A percentile compares a stretch with the other conserved stretches of the same genome.
phyloP scores from a whole-genome alignment of 2,888 invertebrate genomes.

The Callimorpha dominula region DNA sequence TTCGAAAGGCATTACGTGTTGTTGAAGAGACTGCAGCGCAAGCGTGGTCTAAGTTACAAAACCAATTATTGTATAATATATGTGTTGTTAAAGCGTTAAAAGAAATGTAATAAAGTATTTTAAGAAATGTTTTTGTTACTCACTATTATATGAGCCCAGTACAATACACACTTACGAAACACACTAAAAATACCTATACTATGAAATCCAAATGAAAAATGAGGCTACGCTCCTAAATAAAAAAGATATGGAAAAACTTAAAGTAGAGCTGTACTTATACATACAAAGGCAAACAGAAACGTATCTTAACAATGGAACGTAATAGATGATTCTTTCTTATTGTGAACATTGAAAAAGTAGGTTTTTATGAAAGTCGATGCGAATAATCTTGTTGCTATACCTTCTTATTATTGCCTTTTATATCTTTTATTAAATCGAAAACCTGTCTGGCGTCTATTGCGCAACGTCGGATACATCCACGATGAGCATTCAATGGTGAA shows the following conservation, averaged over 20 bases:
- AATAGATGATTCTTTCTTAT: slow-evolving; percentile 70
- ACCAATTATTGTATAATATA: slow-evolving; percentile 90
- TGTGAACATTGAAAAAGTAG: slow-evolving; percentile 64
- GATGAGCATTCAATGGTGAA: slow-evolving; percentile 40
- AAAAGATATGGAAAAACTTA: slow-evolving; percentile 37
- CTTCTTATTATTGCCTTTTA: slow-evolving; percentile 24
- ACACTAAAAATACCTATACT: slow-evolving; percentile 19
- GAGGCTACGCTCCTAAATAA: slow-evolving; percentile 27
- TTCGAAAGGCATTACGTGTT: slow-evolving; percentile 85
- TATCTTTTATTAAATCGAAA: slow-evolving; percentile 19
- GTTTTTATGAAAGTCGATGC: slow-evolving; percentile 64
- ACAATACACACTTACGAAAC: background rate
- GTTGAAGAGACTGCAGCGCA: slow-evolving; percentile 87
- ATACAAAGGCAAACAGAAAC: slow-evolving; percentile 55
- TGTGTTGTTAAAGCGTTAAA: slow-evolving; percentile 92
- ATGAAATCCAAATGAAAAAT: slow-evolving; percentile 28
- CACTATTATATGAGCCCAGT: background rate
- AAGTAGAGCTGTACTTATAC: slow-evolving; percentile 45
- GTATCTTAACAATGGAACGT: slow-evolving; percentile 65
- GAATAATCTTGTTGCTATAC: slow-evolving; percentile 54
- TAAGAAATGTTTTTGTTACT: slow-evolving; percentile 20
- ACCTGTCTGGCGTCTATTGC: slow-evolving; percentile 9
- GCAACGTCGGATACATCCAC: slow-evolving; percentile 6
- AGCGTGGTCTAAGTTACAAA: slow-evolving; percentile 90
- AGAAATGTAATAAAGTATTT: slow-evolving; percentile 80